A percentile compares a stretch with the other conserved stretches of the same genome.
These are phyloP conservation scores for Nannospalax galili DNA, from an alignment of 2,113 vertebrate species.

Conservation along the genomic window DNA sequence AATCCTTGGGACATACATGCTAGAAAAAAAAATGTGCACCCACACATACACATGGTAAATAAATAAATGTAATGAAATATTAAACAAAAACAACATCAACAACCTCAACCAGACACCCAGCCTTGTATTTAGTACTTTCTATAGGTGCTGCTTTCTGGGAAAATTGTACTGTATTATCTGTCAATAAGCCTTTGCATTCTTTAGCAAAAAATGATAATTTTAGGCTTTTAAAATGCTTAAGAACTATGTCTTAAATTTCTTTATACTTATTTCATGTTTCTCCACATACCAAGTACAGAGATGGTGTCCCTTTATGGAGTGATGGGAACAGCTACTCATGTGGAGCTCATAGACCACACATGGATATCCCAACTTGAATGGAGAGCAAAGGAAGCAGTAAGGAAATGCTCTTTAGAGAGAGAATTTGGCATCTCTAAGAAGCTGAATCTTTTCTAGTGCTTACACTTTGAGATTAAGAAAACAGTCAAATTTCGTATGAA, in stretches of 20 bases:
- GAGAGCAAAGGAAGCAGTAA: neutral
- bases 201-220: slow-evolving; percentile 10
- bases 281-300: neutral
- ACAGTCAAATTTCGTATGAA: neutral
- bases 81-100: neutral
- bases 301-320: neutral
- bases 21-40: neutral
- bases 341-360: neutral
- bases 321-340: neutral
- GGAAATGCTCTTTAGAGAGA: neutral
- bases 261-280: neutral
- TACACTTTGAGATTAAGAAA: slow-evolving; percentile 30
- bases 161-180: slow-evolving; percentile 49
- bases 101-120: neutral
- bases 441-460: neutral
- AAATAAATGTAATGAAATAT: neutral
- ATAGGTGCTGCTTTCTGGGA: neutral
- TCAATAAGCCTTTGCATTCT: slow-evolving; percentile 50
- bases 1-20: neutral
- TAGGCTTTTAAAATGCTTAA: neutral
- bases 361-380: neutral
- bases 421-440: neutral
- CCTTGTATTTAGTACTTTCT: slow-evolving; percentile 2
- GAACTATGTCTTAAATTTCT: neutral
- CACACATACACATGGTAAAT: neutral